Conservation (phyloP, 2,113 vertebrate genomes). For the Pituophis catenifer region DNA sequence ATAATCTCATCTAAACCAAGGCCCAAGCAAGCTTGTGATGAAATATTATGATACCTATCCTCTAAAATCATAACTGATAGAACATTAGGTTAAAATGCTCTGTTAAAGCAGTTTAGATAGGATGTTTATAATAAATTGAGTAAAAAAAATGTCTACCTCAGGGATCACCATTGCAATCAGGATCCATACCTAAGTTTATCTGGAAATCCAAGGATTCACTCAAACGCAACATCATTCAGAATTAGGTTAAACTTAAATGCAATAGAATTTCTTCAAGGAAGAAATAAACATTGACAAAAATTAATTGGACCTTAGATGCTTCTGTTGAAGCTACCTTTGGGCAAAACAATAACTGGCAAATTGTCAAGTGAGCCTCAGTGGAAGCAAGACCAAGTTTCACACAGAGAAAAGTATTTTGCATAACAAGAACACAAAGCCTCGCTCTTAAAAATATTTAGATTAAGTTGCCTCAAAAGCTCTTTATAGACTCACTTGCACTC, state of each 20-base stretch:
- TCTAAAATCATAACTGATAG: neutral
- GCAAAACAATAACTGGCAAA: neutral
- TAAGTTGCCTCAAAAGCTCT: neutral
- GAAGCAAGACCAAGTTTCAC: neutral
- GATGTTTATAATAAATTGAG: neutral
- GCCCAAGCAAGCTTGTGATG: neutral
- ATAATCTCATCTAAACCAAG: neutral
- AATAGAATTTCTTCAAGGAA: neutral
- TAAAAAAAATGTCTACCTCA: neutral
- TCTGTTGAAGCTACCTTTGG: neutral
- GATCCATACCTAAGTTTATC: neutral
- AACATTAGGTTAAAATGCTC: neutral
- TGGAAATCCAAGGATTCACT: neutral
- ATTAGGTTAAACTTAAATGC: neutral
- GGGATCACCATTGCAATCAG: neutral
- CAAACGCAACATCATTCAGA: neutral
- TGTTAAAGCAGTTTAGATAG: neutral
- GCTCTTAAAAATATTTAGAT: neutral
- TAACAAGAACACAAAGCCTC: neutral
- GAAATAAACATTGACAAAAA: neutral
- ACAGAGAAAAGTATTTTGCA: neutral
- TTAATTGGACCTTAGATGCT: neutral
- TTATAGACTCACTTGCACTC: neutral
- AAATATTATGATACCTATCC: neutral
- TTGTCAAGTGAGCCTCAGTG: neutral